These are phyloP conservation scores for Harpalus rufipes DNA, from an alignment of 2,888 invertebrate genomes.

Conservation along the genomic window DNA sequence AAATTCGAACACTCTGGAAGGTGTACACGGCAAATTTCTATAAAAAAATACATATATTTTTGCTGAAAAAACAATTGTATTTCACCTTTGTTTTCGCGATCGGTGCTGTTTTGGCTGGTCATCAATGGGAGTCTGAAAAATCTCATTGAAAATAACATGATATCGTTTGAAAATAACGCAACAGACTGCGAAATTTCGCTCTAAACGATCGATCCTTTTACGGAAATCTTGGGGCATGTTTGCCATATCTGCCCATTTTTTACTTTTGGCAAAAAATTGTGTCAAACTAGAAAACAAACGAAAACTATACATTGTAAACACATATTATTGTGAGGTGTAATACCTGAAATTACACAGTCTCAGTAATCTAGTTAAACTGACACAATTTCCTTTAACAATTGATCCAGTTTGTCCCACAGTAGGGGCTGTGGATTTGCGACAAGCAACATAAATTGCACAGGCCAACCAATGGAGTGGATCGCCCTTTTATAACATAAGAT, in stretches of 20 bases:
- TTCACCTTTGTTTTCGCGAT: conserved; percentile 81
- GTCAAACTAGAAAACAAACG: conserved; percentile 84
- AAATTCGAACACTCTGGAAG: conserved; percentile 92
- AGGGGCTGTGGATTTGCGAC: conserved; percentile 88
- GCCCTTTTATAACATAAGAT: conserved; percentile 82
- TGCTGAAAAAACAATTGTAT: no score
- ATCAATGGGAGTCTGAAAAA: conserved; percentile 87
- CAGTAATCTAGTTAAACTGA: conserved; percentile 93
- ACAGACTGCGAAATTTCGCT: conserved; percentile 95
- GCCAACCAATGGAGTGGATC: conserved; percentile 95
- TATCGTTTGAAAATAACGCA: conserved; percentile 96
- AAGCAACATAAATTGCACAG: conserved; percentile 95
- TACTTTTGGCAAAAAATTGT: conserved; percentile 96
- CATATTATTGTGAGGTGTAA: conserved; percentile 78
- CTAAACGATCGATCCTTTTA: conserved; percentile 89
- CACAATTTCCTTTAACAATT: conserved; percentile 92
- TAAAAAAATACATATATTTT: neutral
- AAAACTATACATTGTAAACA: conserved; percentile 94
- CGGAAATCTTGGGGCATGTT: conserved; percentile 90
- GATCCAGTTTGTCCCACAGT: conserved; percentile 86
- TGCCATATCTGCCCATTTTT: conserved; percentile 97
- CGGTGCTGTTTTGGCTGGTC: conserved; percentile 80
- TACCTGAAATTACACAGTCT: conserved; percentile 93
- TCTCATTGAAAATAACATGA: conserved; percentile 90
- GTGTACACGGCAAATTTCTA: conserved; percentile 88